Conservation (phyloP, 2,888 invertebrate species). For the Strigamia transsilvanica region DNA sequence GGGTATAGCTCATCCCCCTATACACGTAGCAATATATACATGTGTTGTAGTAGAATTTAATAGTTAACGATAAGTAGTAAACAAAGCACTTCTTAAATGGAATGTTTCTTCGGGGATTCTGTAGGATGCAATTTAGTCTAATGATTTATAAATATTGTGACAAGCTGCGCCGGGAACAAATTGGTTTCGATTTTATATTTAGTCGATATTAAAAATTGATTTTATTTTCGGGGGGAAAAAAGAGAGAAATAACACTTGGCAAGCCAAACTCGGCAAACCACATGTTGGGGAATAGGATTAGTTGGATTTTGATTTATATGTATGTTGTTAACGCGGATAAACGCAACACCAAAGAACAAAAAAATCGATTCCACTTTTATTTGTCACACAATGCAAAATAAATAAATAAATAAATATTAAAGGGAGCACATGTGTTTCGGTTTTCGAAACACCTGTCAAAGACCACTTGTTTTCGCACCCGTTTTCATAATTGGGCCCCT, state of each 20-base stretch:
- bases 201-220: slow-evolving; percentile 10
- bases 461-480: too few relatives aligned
- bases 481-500: too few relatives aligned
- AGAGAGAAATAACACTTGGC: background rate
- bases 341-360: background rate
- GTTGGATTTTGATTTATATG: slow-evolving; percentile 18
- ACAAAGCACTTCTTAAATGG: background rate
- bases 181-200: slow-evolving; percentile 20
- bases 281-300: background rate
- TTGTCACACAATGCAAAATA: too few relatives aligned
- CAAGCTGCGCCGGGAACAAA: slow-evolving; percentile 4
- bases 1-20: too few relatives aligned
- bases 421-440: too few relatives aligned
- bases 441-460: too few relatives aligned
- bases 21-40: too few relatives aligned
- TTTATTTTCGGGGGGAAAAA: background rate
- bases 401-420: too few relatives aligned
- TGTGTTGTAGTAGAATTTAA: background rate
- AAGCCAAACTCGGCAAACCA: background rate
- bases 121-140: background rate
- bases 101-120: slow-evolving; percentile 9
- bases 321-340: background rate
- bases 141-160: slow-evolving; percentile 21
- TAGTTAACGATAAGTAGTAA: background rate
- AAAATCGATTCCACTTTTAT: background rate